Evolutionary conservation across 2,113 vertebrate genomes (phyloP).

Genomic region (Cheirogaleus medius): DNA sequence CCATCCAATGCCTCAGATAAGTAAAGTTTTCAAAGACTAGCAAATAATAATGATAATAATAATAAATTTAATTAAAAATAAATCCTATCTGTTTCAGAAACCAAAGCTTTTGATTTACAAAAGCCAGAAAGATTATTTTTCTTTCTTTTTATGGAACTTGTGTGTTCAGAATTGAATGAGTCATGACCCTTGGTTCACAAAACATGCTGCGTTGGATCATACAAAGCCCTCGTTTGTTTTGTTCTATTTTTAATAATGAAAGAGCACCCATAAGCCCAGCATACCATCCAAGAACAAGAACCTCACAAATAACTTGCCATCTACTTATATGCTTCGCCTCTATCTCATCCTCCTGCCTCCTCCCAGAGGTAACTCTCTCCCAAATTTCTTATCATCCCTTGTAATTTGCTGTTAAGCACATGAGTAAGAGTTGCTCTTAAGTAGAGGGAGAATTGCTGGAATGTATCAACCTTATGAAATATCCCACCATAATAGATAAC

Average conservation of each 20-base stretch:
- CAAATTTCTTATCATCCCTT: background rate
- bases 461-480: background rate
- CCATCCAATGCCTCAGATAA: background rate
- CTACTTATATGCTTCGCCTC: background rate
- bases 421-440: background rate
- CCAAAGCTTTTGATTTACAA: background rate
- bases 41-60: background rate
- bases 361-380: background rate
- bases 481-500: background rate
- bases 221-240: background rate
- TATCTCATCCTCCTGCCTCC: background rate
- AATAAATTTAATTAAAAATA: background rate
- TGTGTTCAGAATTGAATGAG: background rate
- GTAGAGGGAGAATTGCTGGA: background rate
- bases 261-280: background rate
- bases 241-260: slow-evolving; percentile 4
- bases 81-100: background rate
- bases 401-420: background rate
- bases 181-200: background rate
- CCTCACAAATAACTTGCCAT: background rate
- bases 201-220: background rate
- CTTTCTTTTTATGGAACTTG: background rate
- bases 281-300: background rate
- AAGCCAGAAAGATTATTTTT: background rate
- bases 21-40: background rate